Conservation (phyloP, 2,797 vertebrate genomes). For the Thalassophryne amazonica region DNA sequence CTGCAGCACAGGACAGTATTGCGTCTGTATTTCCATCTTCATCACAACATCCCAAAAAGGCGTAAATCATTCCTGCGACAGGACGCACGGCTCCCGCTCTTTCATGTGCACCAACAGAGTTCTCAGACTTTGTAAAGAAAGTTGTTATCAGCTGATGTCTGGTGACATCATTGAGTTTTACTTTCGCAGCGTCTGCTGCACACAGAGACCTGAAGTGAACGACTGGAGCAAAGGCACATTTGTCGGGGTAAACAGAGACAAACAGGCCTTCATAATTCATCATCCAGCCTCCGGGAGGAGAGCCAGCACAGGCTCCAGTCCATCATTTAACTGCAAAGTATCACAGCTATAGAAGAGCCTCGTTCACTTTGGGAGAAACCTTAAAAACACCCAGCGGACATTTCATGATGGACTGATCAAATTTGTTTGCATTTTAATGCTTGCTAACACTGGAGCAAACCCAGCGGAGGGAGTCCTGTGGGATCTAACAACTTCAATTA, state of each 20-base stretch:
- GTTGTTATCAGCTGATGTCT: slow-evolving; percentile 13
- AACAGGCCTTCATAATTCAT: slow-evolving; percentile 65
- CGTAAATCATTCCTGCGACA: slow-evolving; percentile 23
- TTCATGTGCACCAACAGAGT: slow-evolving; percentile 1
- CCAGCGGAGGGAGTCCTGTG: neutral
- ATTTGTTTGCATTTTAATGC: slow-evolving; percentile 22
- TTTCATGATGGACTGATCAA: slow-evolving; percentile 6
- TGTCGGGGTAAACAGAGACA: slow-evolving; percentile 53
- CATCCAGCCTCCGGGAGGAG: slow-evolving; percentile 57
- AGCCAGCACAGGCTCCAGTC: slow-evolving; percentile 37
- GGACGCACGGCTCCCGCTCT: slow-evolving; percentile 31
- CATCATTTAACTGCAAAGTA: slow-evolving; percentile 48
- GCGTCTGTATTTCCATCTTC: slow-evolving; percentile 25
- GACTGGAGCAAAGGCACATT: slow-evolving; percentile 27
- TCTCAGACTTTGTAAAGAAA: neutral
- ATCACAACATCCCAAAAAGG: slow-evolving; percentile 10
- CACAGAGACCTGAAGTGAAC: slow-evolving; percentile 19
- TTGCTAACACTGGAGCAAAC: slow-evolving; percentile 10
- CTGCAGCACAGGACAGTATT: slow-evolving; percentile 14
- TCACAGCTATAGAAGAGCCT: slow-evolving; percentile 11
- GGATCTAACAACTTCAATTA: neutral
- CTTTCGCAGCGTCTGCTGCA: slow-evolving; percentile 24
- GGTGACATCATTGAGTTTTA: slow-evolving; percentile 24
- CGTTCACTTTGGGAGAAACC: slow-evolving; percentile 22
- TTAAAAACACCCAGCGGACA: slow-evolving; percentile 18